Conservation (phyloP, 2,888 invertebrate species). For the Sarcophaga rosellei region DNA sequence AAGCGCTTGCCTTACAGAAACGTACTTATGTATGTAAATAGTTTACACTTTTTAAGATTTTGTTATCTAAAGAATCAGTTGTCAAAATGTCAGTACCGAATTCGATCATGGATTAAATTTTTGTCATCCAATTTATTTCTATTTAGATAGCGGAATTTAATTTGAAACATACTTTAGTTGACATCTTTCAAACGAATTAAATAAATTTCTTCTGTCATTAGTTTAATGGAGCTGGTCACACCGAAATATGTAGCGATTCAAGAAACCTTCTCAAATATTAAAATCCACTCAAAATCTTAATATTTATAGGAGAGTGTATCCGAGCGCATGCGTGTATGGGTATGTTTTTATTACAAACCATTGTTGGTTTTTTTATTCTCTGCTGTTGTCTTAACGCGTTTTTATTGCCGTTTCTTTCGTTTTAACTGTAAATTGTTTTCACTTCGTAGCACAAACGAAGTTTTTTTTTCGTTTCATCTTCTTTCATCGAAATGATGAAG, state of each 20-base stretch:
- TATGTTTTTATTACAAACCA: constrained; percentile 5
- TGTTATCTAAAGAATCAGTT: too few species aligned
- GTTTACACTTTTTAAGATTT: too few species aligned
- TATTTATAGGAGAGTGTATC: neutral
- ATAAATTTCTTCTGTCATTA: too few species aligned
- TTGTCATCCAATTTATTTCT: too few species aligned
- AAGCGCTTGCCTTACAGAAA: too few species aligned
- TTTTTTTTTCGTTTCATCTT: constrained; percentile 10
- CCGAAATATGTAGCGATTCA: neutral
- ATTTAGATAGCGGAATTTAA: too few species aligned
- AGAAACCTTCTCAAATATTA: neutral
- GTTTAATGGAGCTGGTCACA: too few species aligned
- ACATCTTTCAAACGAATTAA: too few species aligned
- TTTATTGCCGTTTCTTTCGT: constrained; percentile 50
- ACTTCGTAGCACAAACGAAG: constrained; percentile 62
- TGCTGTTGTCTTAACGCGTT: constrained; percentile 47
- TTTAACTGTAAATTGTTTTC: constrained; percentile 69
- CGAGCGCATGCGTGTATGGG: neutral
- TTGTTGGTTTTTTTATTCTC: constrained; percentile 37
- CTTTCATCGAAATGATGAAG: constrained; percentile 10
- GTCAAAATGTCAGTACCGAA: too few species aligned
- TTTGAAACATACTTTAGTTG: too few species aligned
- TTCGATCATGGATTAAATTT: too few species aligned
- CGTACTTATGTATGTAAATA: too few species aligned
- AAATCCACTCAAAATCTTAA: neutral